Base-by-base conservation (phyloP, 2,797 vertebrate genomes). In the Austrolebias charrua region DNA sequence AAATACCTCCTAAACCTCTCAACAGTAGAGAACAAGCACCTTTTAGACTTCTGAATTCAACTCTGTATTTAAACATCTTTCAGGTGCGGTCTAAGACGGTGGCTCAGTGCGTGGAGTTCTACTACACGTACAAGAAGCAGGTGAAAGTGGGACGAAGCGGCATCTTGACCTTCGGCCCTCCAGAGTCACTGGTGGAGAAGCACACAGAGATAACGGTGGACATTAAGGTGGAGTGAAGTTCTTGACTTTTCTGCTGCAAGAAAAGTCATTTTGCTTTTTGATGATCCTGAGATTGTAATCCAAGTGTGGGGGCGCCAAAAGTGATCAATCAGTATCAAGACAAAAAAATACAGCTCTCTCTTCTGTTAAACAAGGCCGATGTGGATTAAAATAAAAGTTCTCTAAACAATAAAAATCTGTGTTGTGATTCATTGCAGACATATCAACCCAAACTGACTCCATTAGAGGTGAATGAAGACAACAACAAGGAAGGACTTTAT, bases 81-180 rank as follows among this genome's bases (percentile, higher is more conserved):
- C 3, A 98, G 98, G 86, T 94, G 96, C 12, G 95, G 96, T 98
- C 95, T 53, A 99, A 99, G 90, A 95, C 94, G 0, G 96, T 99
- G 89, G 92, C 95, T 46, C 96, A 99, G 82, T 99, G 98, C 38
- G 97, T 99, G 52, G 97, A 99, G 88, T 99, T 96, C 81, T 99
- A 99, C 89, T 99, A 99, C 80, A 96, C 97, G 0, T 98, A 96
- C 73, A 99, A 99, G 91, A 98, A 96, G 69, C 96, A 97, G 65
- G 95, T 98, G 80, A 99, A 98, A 85, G 94, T 97, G 4, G 95
- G 97, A 60, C 95, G 95, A 66, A 97, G 94, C 0, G 96, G 97
- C 54, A 93, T 93, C 15, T 86, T 98, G 18, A 91, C 94, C 58
- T 99, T 95, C 1, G 97, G 98, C 5, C 96, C 98, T 59, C 83